Percentiles rank a stretch among this genome's conserved stretches.
Evolutionary conservation across 2,888 invertebrate species (phyloP).

Genomic region (Scrobipalpa costella): DNA sequence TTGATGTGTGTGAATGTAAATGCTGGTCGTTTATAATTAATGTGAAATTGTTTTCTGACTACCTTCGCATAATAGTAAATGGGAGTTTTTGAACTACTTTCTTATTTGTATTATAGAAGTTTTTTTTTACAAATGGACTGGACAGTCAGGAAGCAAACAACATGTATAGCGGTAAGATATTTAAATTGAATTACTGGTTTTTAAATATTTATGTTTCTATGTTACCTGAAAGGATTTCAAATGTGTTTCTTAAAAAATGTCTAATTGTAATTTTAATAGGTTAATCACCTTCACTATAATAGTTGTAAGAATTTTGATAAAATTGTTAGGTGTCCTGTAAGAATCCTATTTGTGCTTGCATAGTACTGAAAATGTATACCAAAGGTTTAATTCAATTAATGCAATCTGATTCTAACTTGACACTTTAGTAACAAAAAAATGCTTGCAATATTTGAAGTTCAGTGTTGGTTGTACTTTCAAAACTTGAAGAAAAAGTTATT

Average conservation of each 20-base stretch:
- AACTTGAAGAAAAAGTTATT: too few species aligned
- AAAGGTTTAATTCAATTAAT: background rate
- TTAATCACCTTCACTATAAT: background rate
- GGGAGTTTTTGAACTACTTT: background rate
- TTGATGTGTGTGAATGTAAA: conserved; percentile 16
- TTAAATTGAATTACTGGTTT: background rate
- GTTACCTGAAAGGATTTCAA: conserved; percentile 16
- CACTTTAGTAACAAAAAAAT: background rate
- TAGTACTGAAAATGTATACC: background rate
- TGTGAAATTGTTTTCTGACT: conserved; percentile 13
- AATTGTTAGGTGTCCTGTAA: background rate
- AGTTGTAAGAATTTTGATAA: background rate
- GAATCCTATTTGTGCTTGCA: background rate
- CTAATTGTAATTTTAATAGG: background rate
- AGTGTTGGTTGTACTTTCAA: too few species aligned
- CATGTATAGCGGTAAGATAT: background rate
- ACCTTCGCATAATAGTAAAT: background rate
- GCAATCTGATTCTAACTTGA: background rate
- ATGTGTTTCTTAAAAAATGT: background rate
- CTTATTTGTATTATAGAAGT: background rate
- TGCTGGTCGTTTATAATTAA: conserved; percentile 9
- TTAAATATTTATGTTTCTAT: conserved; percentile 7
- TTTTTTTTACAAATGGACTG: background rate
- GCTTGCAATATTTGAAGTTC: too few species aligned
- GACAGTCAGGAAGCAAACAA: conserved; percentile 9